Evolutionary conservation across 1,140 invertebrate genomes (phyloP).

Genomic region (Temnothorax nylanderi): DNA sequence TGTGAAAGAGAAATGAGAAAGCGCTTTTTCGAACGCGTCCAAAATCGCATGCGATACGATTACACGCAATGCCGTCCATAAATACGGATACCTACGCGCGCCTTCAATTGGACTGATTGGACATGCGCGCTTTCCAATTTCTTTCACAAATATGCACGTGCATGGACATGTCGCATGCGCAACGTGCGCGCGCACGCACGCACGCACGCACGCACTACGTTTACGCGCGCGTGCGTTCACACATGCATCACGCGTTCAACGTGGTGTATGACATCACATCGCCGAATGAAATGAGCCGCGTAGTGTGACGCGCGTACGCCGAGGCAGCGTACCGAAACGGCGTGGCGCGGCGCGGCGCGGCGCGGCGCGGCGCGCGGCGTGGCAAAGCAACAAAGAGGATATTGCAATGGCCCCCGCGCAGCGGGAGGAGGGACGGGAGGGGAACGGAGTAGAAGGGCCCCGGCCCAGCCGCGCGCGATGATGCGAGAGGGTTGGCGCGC

Average conservation of each 20-base stretch:
- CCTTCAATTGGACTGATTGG: too few relatives aligned
- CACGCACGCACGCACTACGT: too few relatives aligned
- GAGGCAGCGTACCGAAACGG: conserved; percentile 2
- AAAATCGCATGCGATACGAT: neutral
- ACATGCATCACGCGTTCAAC: conserved; percentile 12
- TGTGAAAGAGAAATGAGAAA: neutral
- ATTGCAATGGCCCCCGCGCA: conserved; percentile 36
- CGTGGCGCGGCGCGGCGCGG: neutral
- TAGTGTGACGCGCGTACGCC: neutral
- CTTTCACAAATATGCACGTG: neutral
- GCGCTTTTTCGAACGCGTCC: neutral
- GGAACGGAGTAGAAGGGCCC: conserved; percentile 39
- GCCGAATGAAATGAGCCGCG: conserved; percentile 65
- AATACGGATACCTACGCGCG: neutral
- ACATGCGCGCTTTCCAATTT: neutral
- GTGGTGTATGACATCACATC: conserved; percentile 65
- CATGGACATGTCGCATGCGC: neutral
- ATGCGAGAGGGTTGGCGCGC: conserved; percentile 12
- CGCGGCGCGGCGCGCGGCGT: neutral
- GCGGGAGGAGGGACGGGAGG: neutral
- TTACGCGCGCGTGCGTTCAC: neutral
- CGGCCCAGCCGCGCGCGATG: conserved; percentile 18
- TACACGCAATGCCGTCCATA: neutral
- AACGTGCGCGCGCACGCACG: too few relatives aligned
- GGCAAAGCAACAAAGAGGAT: conserved; percentile 59